phyloP scores from a whole-genome alignment of 2,113 vertebrate species.

The Menidia beryllina region DNA sequence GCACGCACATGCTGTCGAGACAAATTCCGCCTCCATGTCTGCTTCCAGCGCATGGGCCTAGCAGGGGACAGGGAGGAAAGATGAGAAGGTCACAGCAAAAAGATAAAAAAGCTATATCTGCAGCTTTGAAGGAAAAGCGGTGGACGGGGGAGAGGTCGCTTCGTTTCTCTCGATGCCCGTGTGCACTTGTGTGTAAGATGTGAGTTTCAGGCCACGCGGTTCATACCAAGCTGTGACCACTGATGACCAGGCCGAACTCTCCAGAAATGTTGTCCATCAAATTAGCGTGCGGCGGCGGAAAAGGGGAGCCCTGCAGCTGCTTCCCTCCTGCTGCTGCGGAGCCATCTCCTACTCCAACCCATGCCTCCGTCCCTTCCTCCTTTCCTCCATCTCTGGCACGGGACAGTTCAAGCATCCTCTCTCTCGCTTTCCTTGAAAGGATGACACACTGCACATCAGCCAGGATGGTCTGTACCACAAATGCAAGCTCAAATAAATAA shows the following conservation, averaged over 20 bases:
- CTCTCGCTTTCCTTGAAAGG: constrained; percentile 86
- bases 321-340: constrained; percentile 46
- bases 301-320: constrained; percentile 35
- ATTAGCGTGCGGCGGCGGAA: constrained; percentile 74
- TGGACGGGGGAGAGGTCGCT: neutral
- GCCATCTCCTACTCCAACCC: constrained; percentile 49
- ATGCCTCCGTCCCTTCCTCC: constrained; percentile 74
- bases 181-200: neutral
- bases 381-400: constrained; percentile 68
- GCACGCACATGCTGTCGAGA: constrained; percentile 91
- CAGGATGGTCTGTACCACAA: too few relatives aligned
- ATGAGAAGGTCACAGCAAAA: neutral
- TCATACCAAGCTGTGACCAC: constrained; percentile 93
- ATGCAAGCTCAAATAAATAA: too few relatives aligned
- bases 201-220: neutral
- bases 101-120: neutral
- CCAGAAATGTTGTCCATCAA: constrained; percentile 89
- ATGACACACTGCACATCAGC: constrained; percentile 23
- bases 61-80: neutral
- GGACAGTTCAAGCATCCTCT: constrained; percentile 86
- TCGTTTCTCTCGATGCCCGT: neutral
- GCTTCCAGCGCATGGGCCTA: constrained; percentile 93
- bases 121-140: neutral
- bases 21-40: constrained; percentile 94
- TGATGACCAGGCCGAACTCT: constrained; percentile 92